Conservation (phyloP, 2,888 invertebrate species). For the Himalopsyche kuldschensis region DNA sequence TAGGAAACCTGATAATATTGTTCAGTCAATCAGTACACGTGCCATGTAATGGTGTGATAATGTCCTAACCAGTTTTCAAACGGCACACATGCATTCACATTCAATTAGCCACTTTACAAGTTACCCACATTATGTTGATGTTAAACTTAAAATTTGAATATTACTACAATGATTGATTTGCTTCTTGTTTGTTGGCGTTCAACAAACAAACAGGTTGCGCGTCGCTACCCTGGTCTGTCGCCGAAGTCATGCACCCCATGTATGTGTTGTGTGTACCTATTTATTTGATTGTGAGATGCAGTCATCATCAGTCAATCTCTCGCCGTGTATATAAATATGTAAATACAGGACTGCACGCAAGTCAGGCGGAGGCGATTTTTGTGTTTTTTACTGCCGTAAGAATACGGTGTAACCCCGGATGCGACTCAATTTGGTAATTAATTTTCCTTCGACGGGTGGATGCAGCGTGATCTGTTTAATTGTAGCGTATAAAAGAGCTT, state of each 20-base stretch:
- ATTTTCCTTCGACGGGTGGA: not conserved
- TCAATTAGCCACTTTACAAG: no score
- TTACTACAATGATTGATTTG: no score
- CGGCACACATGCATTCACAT: not conserved
- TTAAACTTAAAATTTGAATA: no score
- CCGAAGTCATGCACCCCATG: not conserved
- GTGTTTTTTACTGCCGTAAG: no score
- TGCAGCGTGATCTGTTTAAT: not conserved
- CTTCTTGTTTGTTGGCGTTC: no score
- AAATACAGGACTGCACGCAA: not conserved
- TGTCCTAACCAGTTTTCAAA: not conserved
- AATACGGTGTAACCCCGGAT: not conserved
- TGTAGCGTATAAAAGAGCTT: not conserved
- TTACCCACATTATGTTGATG: no score
- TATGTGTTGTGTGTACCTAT: not conserved
- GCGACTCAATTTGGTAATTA: not conserved
- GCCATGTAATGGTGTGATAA: not conserved
- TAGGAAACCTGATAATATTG: not conserved
- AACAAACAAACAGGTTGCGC: not conserved
- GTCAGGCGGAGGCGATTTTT: not conserved
- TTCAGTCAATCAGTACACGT: not conserved
- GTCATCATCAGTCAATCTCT: not conserved
- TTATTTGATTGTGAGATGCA: not conserved
- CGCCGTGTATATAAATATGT: not conserved
- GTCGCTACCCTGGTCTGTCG: not conserved